phyloP scores from a whole-genome alignment of 2,888 invertebrate genomes.

The Epinotia demarniana region DNA sequence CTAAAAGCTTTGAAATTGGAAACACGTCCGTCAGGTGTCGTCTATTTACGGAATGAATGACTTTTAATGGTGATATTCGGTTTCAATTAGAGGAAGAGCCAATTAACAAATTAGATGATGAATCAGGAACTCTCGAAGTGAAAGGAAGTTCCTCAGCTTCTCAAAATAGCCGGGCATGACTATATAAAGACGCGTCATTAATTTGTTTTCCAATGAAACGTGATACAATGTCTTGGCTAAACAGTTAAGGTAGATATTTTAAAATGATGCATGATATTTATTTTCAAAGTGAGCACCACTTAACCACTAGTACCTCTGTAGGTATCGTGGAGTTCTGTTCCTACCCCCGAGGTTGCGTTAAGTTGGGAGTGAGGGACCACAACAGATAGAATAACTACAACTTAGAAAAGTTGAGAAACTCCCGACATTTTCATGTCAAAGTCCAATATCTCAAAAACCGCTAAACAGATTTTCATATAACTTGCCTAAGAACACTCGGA shows the following conservation, averaged over 20 bases:
- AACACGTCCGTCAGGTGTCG: slow-evolving; percentile 46
- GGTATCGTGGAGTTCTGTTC: too few relatives aligned
- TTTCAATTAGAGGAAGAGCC: slow-evolving; percentile 29
- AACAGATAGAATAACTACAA: too few relatives aligned
- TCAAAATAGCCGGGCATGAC: neutral
- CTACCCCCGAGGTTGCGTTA: too few relatives aligned
- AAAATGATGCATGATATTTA: too few relatives aligned
- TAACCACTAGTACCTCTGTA: too few relatives aligned
- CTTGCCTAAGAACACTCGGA: too few relatives aligned
- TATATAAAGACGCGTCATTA: neutral
- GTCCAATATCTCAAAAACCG: too few relatives aligned
- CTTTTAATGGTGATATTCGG: slow-evolving; percentile 30
- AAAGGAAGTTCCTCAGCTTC: neutral
- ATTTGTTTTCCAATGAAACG: neutral
- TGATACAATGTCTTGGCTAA: neutral
- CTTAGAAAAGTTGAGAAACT: too few relatives aligned
- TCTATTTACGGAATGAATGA: slow-evolving; percentile 41
- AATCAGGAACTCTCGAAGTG: neutral
- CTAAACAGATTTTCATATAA: too few relatives aligned
- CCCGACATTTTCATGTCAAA: too few relatives aligned
- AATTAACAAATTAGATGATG: slow-evolving; percentile 30
- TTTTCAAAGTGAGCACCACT: too few relatives aligned
- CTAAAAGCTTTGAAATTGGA: slow-evolving; percentile 58
- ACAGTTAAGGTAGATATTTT: neutral
- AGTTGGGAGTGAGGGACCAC: too few relatives aligned